These are phyloP conservation scores for Eubasilissa splendida DNA, from an alignment of 2,888 invertebrate species.

Conservation along the genomic window DNA sequence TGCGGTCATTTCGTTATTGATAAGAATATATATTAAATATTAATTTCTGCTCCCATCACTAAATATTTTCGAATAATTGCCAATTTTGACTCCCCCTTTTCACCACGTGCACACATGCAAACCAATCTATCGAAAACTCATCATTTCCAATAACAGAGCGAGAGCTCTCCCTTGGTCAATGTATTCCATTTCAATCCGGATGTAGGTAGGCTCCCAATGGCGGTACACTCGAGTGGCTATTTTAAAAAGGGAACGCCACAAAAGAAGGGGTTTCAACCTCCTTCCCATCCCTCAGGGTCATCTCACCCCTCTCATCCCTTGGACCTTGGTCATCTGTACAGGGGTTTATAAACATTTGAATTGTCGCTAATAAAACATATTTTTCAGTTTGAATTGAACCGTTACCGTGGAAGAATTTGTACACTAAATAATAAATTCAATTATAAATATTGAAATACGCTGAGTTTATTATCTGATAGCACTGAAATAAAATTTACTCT, in stretches of 20 bases:
- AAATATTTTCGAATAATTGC: too few relatives aligned
- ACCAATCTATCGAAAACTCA: neutral
- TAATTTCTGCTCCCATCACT: too few relatives aligned
- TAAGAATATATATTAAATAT: too few relatives aligned
- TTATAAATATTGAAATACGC: too few relatives aligned
- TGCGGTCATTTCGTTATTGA: too few relatives aligned
- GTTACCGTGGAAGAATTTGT: too few relatives aligned
- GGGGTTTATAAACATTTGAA: neutral
- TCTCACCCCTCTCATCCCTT: constrained; percentile 14
- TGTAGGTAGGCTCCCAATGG: constrained; percentile 38
- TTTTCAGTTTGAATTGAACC: too few relatives aligned
- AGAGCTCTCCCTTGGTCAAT: constrained; percentile 8
- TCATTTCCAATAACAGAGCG: constrained; percentile 15
- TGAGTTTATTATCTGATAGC: too few relatives aligned
- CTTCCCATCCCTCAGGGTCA: neutral
- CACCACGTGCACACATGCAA: neutral
- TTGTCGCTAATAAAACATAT: too few relatives aligned
- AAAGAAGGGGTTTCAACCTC: neutral
- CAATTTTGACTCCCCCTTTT: too few relatives aligned
- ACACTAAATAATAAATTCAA: too few relatives aligned
- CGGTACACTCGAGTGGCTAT: constrained; percentile 53
- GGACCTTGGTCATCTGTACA: constrained; percentile 18
- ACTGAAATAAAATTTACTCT: too few relatives aligned
- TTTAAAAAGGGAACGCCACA: constrained; percentile 50
- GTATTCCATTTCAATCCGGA: constrained; percentile 34